Conservation (phyloP, 2,113 vertebrate species). For the Chionis minor region DNA sequence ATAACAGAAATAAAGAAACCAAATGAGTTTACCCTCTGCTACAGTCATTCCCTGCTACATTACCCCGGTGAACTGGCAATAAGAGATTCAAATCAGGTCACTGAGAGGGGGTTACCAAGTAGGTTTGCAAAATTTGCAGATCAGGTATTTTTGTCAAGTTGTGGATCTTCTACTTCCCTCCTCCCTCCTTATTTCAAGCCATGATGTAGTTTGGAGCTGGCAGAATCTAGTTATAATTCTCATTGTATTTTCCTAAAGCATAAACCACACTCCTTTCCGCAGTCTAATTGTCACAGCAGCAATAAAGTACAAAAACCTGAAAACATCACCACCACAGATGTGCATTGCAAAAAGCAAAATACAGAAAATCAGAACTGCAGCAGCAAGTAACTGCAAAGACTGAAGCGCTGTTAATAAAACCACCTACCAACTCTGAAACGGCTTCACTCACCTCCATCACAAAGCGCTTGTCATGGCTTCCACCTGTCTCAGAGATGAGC, state of each 20-base stretch:
- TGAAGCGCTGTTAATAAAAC: background rate
- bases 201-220: background rate
- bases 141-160: background rate
- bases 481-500: slow-evolving; percentile 96
- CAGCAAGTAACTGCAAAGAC: background rate
- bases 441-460: slow-evolving; percentile 91
- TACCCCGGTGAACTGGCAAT: background rate
- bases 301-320: background rate
- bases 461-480: slow-evolving; percentile 98
- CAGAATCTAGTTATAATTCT: background rate
- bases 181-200: background rate
- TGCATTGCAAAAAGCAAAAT: background rate
- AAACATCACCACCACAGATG: background rate
- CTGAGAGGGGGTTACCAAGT: background rate
- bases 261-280: background rate
- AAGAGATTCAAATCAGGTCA: background rate
- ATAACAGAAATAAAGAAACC: background rate
- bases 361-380: background rate
- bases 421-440: background rate
- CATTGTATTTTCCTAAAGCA: background rate
- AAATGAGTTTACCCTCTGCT: background rate
- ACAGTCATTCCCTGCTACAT: background rate
- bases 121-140: background rate
- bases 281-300: background rate
- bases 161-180: background rate